Evolutionary conservation across 2,113 vertebrate genomes (phyloP), one percentile per base, ranked within the genome.

Genomic region (Elephantulus edwardii): DNA sequence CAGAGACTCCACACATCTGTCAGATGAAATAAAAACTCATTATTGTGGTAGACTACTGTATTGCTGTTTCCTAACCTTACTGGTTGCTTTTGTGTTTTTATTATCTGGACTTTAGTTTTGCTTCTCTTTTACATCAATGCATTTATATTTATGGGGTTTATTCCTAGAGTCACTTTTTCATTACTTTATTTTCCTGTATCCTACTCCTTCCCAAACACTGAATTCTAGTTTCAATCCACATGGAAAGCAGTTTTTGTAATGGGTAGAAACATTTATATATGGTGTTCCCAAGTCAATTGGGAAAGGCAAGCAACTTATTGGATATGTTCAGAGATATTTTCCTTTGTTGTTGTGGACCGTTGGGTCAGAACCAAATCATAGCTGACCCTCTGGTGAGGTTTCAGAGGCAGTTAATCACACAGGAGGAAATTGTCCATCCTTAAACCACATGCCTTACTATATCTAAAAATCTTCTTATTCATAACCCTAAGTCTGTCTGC

Each of bases 141-240:
- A 35, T 94, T 74, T 91, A 38, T 24, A 90, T 70, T 44, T 44
- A 40, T 91, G 50, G 13, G 9, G 56, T 83, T 90, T 83, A 52
- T 68, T 13, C 42, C 4, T 79, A 13, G 22, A 56, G 12, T 70
- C 16, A 33, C 8, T 71, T 88, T 88, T 62, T 90, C 44, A 56
- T 81, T n/a, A 84, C 40, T 1, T 85, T 54, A n/a, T 76, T 86
- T 58, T 40, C 3, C 28, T n/a, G 30, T 40, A 6, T 33, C 1
- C 28, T 42, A 52, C 10, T 2, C 75, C 14, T 87, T 78, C 40
- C 5, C 19, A n/a, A n/a, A n/a, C n/a, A n/a, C n/a, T n/a, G n/a
- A n/a, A n/a, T n/a, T n/a, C n/a, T n/a, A n/a, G n/a, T n/a, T n/a
- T n/a, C n/a, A n/a, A n/a, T n/a, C 12, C 42, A 44, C 12, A 60